Percentiles rank a stretch among this genome's conserved stretches.
Conservation (phyloP, 37 sponge, comb jelly and placozoan species). For the Cladorhizidae sp. region DNA sequence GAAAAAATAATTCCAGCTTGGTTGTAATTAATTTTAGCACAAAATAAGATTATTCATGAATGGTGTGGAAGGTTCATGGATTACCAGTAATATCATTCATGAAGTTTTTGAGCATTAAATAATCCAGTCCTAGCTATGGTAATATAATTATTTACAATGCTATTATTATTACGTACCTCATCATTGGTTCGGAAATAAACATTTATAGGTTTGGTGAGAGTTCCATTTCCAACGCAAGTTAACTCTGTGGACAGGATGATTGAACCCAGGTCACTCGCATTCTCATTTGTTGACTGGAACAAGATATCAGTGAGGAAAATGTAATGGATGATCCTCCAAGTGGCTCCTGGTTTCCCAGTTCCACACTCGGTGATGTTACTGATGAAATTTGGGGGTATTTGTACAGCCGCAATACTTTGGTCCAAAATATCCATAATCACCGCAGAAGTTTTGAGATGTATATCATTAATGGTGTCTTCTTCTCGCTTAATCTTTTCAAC, state of each 20-base stretch:
- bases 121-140: no score
- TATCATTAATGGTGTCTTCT: not conserved
- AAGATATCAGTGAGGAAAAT: slow-evolving; percentile 25
- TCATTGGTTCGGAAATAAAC: not conserved
- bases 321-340: slow-evolving; percentile 15
- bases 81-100: no score
- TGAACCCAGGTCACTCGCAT: not conserved
- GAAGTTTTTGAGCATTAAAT: no score
- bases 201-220: not conserved
- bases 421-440: not conserved
- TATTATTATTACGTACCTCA: not conserved
- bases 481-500: slow-evolving; percentile 18
- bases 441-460: slow-evolving; percentile 1
- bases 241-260: slow-evolving; percentile 9
- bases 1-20: no score
- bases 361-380: not conserved
- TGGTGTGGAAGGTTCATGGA: no score
- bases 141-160: no score
- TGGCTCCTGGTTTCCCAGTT: not conserved
- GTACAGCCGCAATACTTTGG: not conserved
- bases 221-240: slow-evolving; percentile 6
- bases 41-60: no score
- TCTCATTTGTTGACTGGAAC: slow-evolving; percentile 9
- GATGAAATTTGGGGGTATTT: not conserved
- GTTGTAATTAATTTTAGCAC: no score